A percentile compares a stretch with the other conserved stretches of the same genome.
phyloP scores from a whole-genome alignment of 1,140 invertebrate genomes.

The Calosoma granatense region DNA sequence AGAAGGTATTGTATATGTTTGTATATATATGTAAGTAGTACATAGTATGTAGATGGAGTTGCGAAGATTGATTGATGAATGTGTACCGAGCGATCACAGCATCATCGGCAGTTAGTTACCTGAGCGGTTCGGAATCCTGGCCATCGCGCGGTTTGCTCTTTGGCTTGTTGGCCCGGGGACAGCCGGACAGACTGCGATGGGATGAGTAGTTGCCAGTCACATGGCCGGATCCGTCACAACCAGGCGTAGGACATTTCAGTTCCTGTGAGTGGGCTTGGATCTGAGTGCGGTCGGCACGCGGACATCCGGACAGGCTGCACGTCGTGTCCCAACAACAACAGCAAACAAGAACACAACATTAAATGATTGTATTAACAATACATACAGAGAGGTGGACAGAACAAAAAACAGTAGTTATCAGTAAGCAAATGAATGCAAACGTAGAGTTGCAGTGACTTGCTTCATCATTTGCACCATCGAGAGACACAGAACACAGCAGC shows the following conservation, averaged over 20 bases:
- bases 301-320: slow-evolving; percentile 60
- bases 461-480: too few species aligned
- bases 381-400: too few species aligned
- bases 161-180: slow-evolving; percentile 81
- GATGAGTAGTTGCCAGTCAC: slow-evolving; percentile 82
- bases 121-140: slow-evolving; percentile 80
- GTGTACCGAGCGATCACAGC: not conserved
- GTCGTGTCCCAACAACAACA: slow-evolving; percentile 3
- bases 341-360: slow-evolving; percentile 5
- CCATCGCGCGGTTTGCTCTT: slow-evolving; percentile 86
- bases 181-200: slow-evolving; percentile 74
- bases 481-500: too few species aligned
- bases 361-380: too few species aligned
- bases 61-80: too few species aligned
- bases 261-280: slow-evolving; percentile 68
- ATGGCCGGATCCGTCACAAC: slow-evolving; percentile 81
- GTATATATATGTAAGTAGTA: not conserved
- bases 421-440: too few species aligned
- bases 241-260: slow-evolving; percentile 84
- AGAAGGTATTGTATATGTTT: not conserved
- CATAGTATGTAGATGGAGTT: too few species aligned
- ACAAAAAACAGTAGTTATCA: too few species aligned
- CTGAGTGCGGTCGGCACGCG: slow-evolving; percentile 62
- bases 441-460: too few species aligned
- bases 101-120: slow-evolving; percentile 39